A percentile compares a stretch with the other conserved stretches of the same genome.
These are phyloP conservation scores for Beris morrisii DNA, from an alignment of 2,888 invertebrate species.

Conservation along the genomic window DNA sequence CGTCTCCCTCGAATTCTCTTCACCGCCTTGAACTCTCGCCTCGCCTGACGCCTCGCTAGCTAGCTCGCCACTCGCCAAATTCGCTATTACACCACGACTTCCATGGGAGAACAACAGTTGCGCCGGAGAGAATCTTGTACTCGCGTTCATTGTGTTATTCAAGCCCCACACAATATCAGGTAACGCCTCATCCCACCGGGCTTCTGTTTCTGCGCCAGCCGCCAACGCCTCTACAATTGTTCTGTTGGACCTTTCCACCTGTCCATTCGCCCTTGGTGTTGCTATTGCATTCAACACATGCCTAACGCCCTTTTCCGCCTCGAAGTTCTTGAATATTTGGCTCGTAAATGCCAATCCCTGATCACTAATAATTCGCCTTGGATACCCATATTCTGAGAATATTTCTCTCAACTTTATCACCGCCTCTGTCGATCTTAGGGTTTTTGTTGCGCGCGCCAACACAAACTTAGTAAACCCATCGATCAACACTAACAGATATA, in stretches of 20 bases:
- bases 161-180: neutral
- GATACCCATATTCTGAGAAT: conserved; percentile 27
- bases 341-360: conserved; percentile 25
- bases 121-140: conserved; percentile 9
- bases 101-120: conserved; percentile 6
- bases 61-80: conserved; percentile 10
- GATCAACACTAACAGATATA: conserved; percentile 28
- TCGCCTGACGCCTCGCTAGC: conserved; percentile 8
- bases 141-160: conserved; percentile 1
- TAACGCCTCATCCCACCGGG: conserved; percentile 1
- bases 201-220: neutral
- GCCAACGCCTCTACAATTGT: too few relatives aligned
- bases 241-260: too few relatives aligned
- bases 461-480: conserved; percentile 35
- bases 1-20: conserved; percentile 3
- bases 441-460: neutral
- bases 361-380: conserved; percentile 15
- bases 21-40: too few relatives aligned
- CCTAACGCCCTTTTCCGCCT: neutral
- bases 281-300: neutral
- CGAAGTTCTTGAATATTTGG: conserved; percentile 11
- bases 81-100: conserved; percentile 12
- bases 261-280: too few relatives aligned
- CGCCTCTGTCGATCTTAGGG: conserved; percentile 4
- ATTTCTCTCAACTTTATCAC: conserved; percentile 17